Conservation (phyloP, 1,140 invertebrate species). For the Hycleus phaleratus region DNA sequence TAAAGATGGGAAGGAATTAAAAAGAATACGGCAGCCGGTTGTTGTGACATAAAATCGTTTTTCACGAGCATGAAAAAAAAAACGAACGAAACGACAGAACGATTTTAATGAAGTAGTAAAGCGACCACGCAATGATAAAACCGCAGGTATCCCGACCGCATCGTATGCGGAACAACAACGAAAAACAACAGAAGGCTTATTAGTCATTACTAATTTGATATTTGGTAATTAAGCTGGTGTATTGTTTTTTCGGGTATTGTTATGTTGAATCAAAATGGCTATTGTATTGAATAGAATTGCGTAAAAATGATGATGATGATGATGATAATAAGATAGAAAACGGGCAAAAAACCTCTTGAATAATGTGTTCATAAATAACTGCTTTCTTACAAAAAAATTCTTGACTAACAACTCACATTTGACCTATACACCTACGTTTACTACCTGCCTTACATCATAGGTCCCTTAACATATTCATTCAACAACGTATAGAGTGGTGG, state of each 20-base stretch:
- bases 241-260: too few species aligned
- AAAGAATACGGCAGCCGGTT: too few species aligned
- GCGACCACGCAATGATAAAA: constrained; percentile 19
- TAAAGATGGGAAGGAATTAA: too few species aligned
- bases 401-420: constrained; percentile 17
- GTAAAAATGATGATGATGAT: not conserved
- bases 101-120: constrained; percentile 18
- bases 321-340: too few species aligned
- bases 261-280: not conserved
- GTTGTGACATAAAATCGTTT: too few species aligned
- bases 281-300: not conserved
- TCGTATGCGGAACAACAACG: constrained; percentile 2
- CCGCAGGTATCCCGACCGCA: constrained; percentile 14
- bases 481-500: not conserved
- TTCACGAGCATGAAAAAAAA: constrained; percentile 3
- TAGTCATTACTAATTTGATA: too few species aligned
- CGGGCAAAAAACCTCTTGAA: constrained; percentile 26
- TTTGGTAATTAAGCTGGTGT: too few species aligned
- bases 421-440: constrained; percentile 19
- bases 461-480: constrained; percentile 15
- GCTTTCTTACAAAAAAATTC: constrained; percentile 16
- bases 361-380: constrained; percentile 18
- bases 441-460: constrained; percentile 16
- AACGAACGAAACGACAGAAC: constrained; percentile 5
- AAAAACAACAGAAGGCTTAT: constrained; percentile 9